phyloP scores from a whole-genome alignment of 1,140 invertebrate genomes.

The Zaprionus nigranus region DNA sequence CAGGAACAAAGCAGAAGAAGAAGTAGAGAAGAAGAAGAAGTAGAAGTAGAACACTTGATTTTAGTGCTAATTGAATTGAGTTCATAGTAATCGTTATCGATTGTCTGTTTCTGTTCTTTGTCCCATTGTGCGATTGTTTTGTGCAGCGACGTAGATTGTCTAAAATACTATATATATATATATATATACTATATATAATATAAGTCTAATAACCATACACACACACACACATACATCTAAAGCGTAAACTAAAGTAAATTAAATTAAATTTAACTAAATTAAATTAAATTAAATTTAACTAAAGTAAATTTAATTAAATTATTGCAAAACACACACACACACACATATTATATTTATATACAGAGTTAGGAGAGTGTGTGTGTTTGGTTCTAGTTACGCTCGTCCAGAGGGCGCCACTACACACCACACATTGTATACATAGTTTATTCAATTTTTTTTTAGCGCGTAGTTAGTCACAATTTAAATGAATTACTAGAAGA shows the following conservation, averaged over 20 bases:
- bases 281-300: constrained; percentile 7
- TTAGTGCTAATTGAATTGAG: constrained; percentile 41
- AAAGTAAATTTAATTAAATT: constrained; percentile 56
- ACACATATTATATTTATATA: constrained; percentile 32
- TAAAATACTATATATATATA: constrained; percentile 53
- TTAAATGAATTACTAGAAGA: constrained; percentile 67
- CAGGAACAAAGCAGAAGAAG: not conserved
- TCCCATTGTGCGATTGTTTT: constrained; percentile 2
- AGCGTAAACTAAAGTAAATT: constrained; percentile 46
- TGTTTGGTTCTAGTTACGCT: not conserved
- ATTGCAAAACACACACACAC: constrained; percentile 44
- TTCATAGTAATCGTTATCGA: not conserved
- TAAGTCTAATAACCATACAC: not conserved
- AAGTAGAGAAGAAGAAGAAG: constrained; percentile 14
- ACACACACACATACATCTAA: constrained; percentile 3
- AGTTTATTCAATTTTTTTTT: constrained; percentile 62
- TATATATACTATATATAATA: constrained; percentile 45
- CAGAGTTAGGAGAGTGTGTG: not conserved
- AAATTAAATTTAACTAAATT: constrained; percentile 44
- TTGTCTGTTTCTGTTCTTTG: constrained; percentile 1
- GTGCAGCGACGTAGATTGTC: not conserved
- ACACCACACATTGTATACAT: constrained; percentile 24
- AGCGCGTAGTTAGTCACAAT: constrained; percentile 81
- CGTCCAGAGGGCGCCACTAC: constrained; percentile 30
- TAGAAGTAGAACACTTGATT: constrained; percentile 21